These are phyloP conservation scores for Epistrophella euchroma DNA, from an alignment of 2,888 invertebrate genomes.

Conservation along the genomic window DNA sequence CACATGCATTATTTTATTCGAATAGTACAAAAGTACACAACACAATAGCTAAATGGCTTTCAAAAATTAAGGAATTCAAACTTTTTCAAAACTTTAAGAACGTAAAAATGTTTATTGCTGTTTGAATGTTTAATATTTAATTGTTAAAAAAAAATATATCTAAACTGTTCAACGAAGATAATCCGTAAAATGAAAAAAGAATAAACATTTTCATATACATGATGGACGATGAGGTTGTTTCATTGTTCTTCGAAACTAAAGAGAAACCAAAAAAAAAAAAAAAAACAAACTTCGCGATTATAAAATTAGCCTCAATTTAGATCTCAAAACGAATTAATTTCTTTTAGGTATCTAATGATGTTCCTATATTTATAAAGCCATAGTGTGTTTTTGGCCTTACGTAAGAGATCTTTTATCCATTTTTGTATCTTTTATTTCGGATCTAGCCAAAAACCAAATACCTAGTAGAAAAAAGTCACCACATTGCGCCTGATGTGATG, in stretches of 20 bases:
- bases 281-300: constrained; percentile 16
- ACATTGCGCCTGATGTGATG: constrained; percentile 45
- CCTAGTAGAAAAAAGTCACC: constrained; percentile 13
- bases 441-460: constrained; percentile 47
- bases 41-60: no score
- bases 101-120: no score
- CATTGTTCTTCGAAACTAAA: constrained; percentile 41
- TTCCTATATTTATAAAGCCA: constrained; percentile 13
- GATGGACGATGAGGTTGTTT: constrained; percentile 36
- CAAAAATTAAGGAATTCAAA: no score
- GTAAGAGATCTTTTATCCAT: constrained; percentile 54
- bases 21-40: no score
- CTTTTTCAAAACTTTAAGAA: no score
- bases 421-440: constrained; percentile 49
- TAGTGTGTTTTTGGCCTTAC: constrained; percentile 41
- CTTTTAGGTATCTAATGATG: not conserved
- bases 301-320: constrained; percentile 56
- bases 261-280: constrained; percentile 27
- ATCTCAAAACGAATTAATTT: constrained; percentile 31
- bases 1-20: no score
- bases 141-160: no score
- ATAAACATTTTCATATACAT: not conserved
- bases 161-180: no score
- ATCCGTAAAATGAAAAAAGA: not conserved
- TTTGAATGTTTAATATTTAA: no score